A percentile compares a stretch with the other conserved stretches of the same genome.
Evolutionary conservation across 2,113 vertebrate genomes (phyloP).

Genomic region (Rhea pennata): DNA sequence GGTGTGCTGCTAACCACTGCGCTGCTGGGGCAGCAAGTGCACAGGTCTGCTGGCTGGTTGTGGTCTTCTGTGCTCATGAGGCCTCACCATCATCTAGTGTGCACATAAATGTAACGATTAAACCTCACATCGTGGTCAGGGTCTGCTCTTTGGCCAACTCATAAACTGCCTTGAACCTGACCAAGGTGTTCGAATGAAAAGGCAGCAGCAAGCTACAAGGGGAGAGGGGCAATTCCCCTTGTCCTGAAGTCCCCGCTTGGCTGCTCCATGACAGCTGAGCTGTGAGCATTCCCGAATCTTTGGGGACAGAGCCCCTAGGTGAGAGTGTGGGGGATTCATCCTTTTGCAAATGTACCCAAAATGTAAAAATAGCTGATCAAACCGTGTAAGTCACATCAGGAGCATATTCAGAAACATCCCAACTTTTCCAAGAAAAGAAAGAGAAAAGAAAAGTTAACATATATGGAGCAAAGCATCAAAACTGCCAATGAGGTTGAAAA

Average conservation of each 20-base stretch:
- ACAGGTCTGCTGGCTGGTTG: not conserved
- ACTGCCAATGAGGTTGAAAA: not conserved
- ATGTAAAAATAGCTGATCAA: not conserved
- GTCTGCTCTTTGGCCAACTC: not conserved
- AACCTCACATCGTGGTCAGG: not conserved
- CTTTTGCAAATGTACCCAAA: not conserved
- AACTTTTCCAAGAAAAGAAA: not conserved
- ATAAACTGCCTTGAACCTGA: not conserved
- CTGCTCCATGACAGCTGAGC: not conserved
- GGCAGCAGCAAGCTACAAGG: not conserved
- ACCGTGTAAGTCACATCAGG: not conserved
- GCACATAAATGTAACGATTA: not conserved
- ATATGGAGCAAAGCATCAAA: not conserved
- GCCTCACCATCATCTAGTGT: not conserved
- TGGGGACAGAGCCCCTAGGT: not conserved
- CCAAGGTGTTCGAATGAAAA: not conserved
- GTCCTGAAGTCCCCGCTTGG: not conserved
- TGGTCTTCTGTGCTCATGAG: not conserved
- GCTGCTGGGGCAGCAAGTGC: not conserved
- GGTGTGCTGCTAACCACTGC: not conserved
- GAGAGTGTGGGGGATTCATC: not conserved
- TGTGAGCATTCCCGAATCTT: not conserved
- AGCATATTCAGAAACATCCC: not conserved
- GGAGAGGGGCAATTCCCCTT: not conserved
- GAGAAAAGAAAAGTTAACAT: not conserved